Base-by-base conservation (phyloP, 2,797 vertebrate species). In the Poecilia wingei region DNA sequence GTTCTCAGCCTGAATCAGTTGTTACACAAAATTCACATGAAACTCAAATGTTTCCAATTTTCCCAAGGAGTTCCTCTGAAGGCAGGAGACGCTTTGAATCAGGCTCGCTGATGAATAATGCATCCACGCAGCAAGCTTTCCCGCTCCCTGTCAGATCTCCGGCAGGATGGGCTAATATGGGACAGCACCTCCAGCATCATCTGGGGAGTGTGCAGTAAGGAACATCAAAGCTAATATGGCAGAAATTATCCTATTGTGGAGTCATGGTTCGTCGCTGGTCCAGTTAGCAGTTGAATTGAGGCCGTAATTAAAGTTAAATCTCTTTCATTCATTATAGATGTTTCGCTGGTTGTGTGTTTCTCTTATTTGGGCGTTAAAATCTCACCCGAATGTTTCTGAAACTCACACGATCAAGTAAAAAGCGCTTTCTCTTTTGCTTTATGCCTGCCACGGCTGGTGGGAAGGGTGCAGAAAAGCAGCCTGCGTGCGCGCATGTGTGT, bases 31-130 rank as follows among this genome's bases (percentile, higher is more conserved):
- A 82, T 86, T 92, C 77, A 86, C 70, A 77, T 69, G 49, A 75
- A 89, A 73, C 16, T 1, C 6, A 85, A 85, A 88, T 77, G 47
- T 66, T 81, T 39, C 74, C 75, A 61, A 47, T 49, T 53, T 76
- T 66, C 73, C 82, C 77, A 8, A 78, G 39, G 79, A 87, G 84
- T 79, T 91, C 79, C 81, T 88, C 86, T 93, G 90, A 89, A 92
- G 91, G 87, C 86, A 81, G 84, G 79, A 88, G 90, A 82, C 25
- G 87, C 88, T 93, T 90, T 83, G 89, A 91, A 84, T 89, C 85
- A 80, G 87, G 85, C 88, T 90, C 16, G 7, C 81, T 90, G 14
- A 95, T 95, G 92, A 95, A 95, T 94, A 93, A 94, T 95, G 88
- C 88, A 95, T 93, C 69, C 82, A 31, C 33, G 39, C 85, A 83